Evolutionary conservation across 2,888 invertebrate genomes (phyloP).

Genomic region (Clepsis dumicolana): DNA sequence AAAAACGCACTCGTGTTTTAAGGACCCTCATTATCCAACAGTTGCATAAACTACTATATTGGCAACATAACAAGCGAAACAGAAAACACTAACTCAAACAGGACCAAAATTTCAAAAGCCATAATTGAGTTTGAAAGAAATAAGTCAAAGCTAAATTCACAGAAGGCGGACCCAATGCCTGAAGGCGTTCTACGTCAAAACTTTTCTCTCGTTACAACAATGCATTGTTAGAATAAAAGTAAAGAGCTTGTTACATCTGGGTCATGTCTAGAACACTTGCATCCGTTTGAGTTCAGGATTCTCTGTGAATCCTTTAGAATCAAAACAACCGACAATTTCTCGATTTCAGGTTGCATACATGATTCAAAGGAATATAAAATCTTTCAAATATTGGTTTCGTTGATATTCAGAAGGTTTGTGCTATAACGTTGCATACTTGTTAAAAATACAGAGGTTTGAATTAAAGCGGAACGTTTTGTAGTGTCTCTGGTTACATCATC

Average conservation of each 20-base stretch:
- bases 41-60: too few species aligned
- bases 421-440: background rate
- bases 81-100: too few species aligned
- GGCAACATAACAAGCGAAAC: too few species aligned
- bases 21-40: too few species aligned
- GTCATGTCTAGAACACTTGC: background rate
- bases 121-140: too few species aligned
- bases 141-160: too few species aligned
- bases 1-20: too few species aligned
- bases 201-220: background rate
- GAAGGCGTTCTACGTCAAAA: too few species aligned
- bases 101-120: too few species aligned
- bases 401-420: background rate
- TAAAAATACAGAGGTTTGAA: too few species aligned
- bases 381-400: slow-evolving; percentile 1
- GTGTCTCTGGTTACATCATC: background rate
- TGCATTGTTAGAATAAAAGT: background rate
- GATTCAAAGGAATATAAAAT: slow-evolving; percentile 23
- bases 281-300: slow-evolving; percentile 12
- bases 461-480: background rate
- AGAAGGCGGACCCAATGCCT: too few species aligned
- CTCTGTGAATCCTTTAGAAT: slow-evolving; percentile 14
- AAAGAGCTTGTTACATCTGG: slow-evolving; percentile 4
- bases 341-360: slow-evolving; percentile 21
- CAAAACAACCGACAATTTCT: slow-evolving; percentile 12